Percentiles rank a stretch among this genome's conserved stretches.
Evolutionary conservation across 2,113 vertebrate species (phyloP).

Genomic region (Pao palembangensis): DNA sequence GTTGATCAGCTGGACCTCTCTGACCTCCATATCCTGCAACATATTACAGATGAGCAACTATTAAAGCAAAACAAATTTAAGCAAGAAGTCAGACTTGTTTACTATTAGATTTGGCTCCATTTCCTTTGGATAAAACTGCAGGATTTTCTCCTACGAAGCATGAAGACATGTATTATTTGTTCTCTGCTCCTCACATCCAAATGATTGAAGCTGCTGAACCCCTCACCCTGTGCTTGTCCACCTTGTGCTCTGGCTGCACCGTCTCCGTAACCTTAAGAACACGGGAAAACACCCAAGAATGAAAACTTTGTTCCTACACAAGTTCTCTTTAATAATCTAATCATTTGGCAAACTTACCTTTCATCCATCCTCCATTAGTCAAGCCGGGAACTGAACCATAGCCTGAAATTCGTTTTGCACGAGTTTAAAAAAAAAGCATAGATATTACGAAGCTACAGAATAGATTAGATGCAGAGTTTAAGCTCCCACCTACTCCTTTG

Average conservation of each 20-base stretch:
- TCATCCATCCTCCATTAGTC: conserved; percentile 15
- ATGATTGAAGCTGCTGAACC: background rate
- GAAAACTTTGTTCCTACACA: background rate
- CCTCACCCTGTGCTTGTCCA: conserved; percentile 36
- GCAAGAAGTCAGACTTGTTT: background rate
- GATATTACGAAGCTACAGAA: no score
- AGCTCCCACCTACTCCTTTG: conserved; percentile 50
- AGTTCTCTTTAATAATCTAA: background rate
- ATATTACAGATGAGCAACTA: background rate
- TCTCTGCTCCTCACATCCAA: background rate
- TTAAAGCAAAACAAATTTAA: background rate
- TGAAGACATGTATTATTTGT: background rate
- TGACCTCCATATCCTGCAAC: conserved; percentile 47
- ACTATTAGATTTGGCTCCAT: conserved; percentile 35
- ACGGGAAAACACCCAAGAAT: background rate
- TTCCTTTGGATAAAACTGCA: conserved; percentile 21
- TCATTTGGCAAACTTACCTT: conserved; percentile 24
- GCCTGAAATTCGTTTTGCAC: conserved; percentile 16
- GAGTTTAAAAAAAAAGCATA: background rate
- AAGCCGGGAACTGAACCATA: conserved; percentile 33
- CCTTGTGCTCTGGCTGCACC: conserved; percentile 32
- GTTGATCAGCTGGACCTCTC: conserved; percentile 31
- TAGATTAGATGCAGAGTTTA: background rate
- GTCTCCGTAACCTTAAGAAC: conserved; percentile 41
- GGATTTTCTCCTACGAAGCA: conserved; percentile 18